Evolutionary conservation across 2,113 vertebrate genomes (phyloP).

Genomic region (Semnornis frantzii): DNA sequence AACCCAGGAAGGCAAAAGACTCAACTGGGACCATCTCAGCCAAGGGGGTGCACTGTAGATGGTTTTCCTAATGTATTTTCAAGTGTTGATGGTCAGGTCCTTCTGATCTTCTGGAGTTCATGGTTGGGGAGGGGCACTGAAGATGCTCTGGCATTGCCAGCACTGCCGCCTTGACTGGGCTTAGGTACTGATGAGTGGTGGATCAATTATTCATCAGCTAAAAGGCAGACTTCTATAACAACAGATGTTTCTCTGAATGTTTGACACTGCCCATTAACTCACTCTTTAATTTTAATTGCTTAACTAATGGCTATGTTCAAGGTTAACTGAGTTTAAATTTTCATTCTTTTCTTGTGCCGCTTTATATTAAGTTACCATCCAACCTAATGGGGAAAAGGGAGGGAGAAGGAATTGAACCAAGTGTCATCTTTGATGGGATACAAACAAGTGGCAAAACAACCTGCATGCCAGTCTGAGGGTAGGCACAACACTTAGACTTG

Average conservation of each 20-base stretch:
- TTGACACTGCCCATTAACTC: constrained; percentile 76
- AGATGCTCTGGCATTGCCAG: neutral
- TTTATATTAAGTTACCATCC: neutral
- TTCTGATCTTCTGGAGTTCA: neutral
- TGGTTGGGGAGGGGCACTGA: neutral
- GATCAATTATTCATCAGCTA: constrained; percentile 74
- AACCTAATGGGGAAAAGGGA: neutral
- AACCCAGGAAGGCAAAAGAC: neutral
- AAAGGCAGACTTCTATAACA: constrained; percentile 67
- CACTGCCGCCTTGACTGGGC: neutral
- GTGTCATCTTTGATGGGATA: neutral
- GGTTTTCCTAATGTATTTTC: neutral
- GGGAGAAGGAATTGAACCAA: neutral
- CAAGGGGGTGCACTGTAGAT: fast-evolving
- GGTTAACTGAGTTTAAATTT: constrained; percentile 71
- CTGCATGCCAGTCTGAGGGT: fast-evolving
- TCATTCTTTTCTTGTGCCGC: constrained; percentile 8
- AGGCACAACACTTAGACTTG: neutral
- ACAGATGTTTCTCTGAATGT: constrained; percentile 74
- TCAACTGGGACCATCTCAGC: neutral
- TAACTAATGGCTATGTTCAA: constrained; percentile 72
- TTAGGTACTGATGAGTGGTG: constrained; percentile 7
- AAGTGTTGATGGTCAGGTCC: neutral
- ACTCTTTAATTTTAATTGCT: constrained; percentile 76
- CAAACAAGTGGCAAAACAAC: neutral